Percentiles rank a stretch among this genome's conserved stretches.
Conservation (phyloP, 1,140 invertebrate genomes). For the Euschistus heros region DNA sequence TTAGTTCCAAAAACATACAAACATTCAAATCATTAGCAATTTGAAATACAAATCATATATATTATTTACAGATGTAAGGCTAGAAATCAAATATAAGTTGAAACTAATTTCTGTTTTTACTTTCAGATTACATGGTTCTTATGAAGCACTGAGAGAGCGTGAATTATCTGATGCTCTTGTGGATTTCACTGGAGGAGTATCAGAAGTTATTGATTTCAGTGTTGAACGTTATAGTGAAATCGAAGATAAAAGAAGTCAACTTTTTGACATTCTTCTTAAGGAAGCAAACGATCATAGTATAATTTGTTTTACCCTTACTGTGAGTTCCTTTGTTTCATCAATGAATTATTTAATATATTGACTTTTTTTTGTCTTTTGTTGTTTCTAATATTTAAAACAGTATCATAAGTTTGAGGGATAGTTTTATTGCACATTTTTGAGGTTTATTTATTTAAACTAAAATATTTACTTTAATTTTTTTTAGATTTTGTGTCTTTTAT, state of each 20-base stretch:
- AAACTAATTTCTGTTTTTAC: constrained; percentile 19
- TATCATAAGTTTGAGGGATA: too few species aligned
- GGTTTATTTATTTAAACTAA: too few species aligned
- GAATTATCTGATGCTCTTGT: constrained; percentile 57
- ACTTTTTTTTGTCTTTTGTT: neutral
- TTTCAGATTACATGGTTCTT: constrained; percentile 48
- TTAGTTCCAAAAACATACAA: too few species aligned
- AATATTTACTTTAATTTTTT: too few species aligned
- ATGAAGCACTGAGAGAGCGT: constrained; percentile 59
- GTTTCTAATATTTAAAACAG: too few species aligned
- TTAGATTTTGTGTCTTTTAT: too few species aligned
- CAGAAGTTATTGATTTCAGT: constrained; percentile 41
- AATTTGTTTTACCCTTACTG: constrained; percentile 27
- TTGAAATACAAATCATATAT: too few species aligned
- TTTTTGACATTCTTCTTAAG: constrained; percentile 26
- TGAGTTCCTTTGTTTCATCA: constrained; percentile 21
- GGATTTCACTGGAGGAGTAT: constrained; percentile 62
- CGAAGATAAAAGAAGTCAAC: constrained; percentile 25
- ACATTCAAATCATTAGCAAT: too few species aligned
- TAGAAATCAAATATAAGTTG: too few species aligned
- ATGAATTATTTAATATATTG: neutral
- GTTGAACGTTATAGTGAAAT: constrained; percentile 19
- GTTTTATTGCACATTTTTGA: too few species aligned
- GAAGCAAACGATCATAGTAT: constrained; percentile 28
- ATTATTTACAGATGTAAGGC: too few species aligned